phyloP scores from a whole-genome alignment of 1,140 invertebrate species.

The Heliothis virescens region DNA sequence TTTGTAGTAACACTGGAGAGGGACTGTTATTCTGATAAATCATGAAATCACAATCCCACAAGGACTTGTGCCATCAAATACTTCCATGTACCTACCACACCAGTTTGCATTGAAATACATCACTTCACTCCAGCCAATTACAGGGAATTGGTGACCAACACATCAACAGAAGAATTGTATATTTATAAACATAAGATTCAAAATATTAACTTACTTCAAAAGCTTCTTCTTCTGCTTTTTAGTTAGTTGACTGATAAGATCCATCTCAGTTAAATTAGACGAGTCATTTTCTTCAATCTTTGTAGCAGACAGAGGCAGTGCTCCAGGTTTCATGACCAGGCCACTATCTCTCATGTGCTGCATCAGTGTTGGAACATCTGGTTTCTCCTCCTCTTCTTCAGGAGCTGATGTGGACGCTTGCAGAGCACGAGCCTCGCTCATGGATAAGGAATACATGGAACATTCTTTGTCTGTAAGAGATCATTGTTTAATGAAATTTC shows the following conservation, averaged over 20 bases:
- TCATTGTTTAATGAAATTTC: background rate
- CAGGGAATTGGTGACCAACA: too few relatives aligned
- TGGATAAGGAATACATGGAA: conserved; percentile 95
- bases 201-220: conserved; percentile 89
- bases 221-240: conserved; percentile 97
- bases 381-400: conserved; percentile 87
- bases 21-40: too few relatives aligned
- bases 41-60: too few relatives aligned
- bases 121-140: too few relatives aligned
- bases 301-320: conserved; percentile 83
- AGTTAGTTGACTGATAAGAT: conserved; percentile 93
- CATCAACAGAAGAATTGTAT: too few relatives aligned
- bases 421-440: conserved; percentile 88
- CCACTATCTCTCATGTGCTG: conserved; percentile 97
- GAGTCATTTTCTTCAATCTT: conserved; percentile 86
- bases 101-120: too few relatives aligned
- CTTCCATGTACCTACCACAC: too few relatives aligned
- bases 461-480: conserved; percentile 94
- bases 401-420: conserved; percentile 88
- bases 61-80: too few relatives aligned
- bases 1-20: background rate
- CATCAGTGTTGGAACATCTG: conserved; percentile 90
- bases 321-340: conserved; percentile 93
- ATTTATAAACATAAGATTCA: background rate
- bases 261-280: conserved; percentile 88